These are phyloP conservation scores for Rhinopithecus roxellana DNA, from an alignment of 2,113 vertebrate genomes.

Conservation along the genomic window DNA sequence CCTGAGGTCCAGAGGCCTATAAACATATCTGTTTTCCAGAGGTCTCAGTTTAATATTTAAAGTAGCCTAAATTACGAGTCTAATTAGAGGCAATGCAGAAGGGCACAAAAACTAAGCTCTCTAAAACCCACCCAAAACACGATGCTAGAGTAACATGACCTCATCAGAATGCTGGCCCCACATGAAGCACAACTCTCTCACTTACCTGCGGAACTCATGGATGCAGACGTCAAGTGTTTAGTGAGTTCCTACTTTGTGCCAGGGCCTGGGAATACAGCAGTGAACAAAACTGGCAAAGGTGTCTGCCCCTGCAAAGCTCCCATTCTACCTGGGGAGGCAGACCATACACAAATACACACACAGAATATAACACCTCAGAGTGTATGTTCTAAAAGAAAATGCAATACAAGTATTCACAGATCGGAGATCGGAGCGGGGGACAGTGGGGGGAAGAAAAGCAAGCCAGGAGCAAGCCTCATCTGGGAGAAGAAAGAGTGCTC, in stretches of 20 bases:
- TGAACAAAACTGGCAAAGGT: background rate
- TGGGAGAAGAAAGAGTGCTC: accelerated
- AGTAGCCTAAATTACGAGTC: background rate
- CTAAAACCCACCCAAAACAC: background rate
- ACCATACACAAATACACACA: background rate
- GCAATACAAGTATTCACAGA: background rate
- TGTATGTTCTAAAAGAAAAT: background rate
- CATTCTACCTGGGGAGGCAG: background rate
- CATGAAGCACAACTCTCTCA: background rate
- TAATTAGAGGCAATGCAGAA: background rate
- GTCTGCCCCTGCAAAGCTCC: background rate
- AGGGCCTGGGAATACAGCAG: background rate
- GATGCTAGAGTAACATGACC: background rate
- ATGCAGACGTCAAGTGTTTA: accelerated
- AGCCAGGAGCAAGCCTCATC: background rate
- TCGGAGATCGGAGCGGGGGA: too few species aligned
- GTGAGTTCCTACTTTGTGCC: background rate
- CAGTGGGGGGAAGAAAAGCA: accelerated
- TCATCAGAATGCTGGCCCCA: background rate
- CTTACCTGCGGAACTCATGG: background rate
- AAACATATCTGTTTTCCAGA: background rate
- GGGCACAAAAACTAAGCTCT: background rate
- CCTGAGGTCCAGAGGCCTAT: background rate
- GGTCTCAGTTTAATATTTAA: background rate
- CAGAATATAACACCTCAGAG: accelerated